Evolutionary conservation across 2,888 invertebrate genomes (phyloP), one percentile per base, ranked within the genome.

Genomic region (Desoria tigrina): DNA sequence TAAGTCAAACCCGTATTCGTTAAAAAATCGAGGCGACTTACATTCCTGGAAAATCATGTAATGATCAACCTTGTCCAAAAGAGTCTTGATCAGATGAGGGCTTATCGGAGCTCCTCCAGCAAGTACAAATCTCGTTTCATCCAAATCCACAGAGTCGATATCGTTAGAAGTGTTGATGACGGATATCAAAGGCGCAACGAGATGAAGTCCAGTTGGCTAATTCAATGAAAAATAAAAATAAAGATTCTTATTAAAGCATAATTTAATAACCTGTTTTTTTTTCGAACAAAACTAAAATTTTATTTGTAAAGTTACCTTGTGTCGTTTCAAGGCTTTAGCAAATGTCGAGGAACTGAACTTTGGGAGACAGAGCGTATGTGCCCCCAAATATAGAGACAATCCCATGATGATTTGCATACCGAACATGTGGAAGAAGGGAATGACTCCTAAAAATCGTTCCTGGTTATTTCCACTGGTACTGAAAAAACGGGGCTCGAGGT

Each of bases 341-440:
- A 88, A 89, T 21, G 82, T 78, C 3, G 86, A 85, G 0, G 89
- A 86, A 9, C 88, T 87, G 79, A 94, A 94, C 77, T 86, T 87
- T 0, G 89, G 86, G 77, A 92, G 78, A 0, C 89, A 88, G 9
- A 89, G 81, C 42, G 89, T 72, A 70, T 87, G 88, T 37, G 83
- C 83, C 0, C 92, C 91, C 26, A 81, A 79, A 1, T 77, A 72
- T 27, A 90, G 74, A 59, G 85, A 84, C 1, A 84, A 84, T 1
- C 87, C 77, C 73, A 89, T 80, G 1, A 84, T 81, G 0, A 86
- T 81, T 0, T 86, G 84, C 49, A 90, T 80, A 0, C 91, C 92
- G 77, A 89, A 93, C 62, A 90, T 89, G 79, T 93, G 93, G 80
- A 88, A 92, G 80, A 91, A 87, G 1, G 93, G 93, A 59, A 93